Evolutionary conservation across 2,113 vertebrate species (phyloP), one percentile per base, ranked within the genome.

Genomic region (Budorcas taxicolor): DNA sequence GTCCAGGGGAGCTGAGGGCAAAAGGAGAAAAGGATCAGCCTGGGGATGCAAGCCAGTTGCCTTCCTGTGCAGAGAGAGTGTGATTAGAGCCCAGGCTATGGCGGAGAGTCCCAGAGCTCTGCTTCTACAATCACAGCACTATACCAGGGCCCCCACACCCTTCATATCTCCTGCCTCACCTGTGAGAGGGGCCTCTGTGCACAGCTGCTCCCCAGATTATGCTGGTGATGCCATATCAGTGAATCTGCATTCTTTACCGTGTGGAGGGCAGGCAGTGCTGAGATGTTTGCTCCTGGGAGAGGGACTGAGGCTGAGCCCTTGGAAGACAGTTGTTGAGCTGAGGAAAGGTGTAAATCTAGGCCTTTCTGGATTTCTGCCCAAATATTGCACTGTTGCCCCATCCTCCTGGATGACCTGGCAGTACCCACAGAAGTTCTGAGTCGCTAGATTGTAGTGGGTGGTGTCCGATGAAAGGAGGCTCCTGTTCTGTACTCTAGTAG

Each of bases 1-100:
- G 10, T 27, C 10, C 43, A 43, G 6, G 6, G 43, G 6, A 6
- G 43, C 6, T 6, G 6, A 43, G 43, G 43, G 10, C 9, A 12
- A 10, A 58, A 27, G 25, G 25, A 58, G 25, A 12, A 58, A 58
- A 27, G 4, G 0, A 4, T 58, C 9, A 58, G 10, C 10, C 0
- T 12, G 25, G 2, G 4, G 9, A 10, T 58, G 57, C 25, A 4
- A 58, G 10, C 10, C 10, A 58, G 25, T 58, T 4, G 0, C 10
- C 57, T 58, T 58, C 25, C 25, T 58, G 57, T 25, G 55, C 9
- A 57, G 6, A 25, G 10, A 27, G 4, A 58, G 23, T 57, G 57
- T 58, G 57, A 27, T 58, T 25, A 27, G 10, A 58, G 57, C 10
- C 57, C 25, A 58, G 57, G 57, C 25, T 4, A 58, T 58, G 25